phyloP scores from a whole-genome alignment of 2,797 vertebrate species.

The Karalla daura region DNA sequence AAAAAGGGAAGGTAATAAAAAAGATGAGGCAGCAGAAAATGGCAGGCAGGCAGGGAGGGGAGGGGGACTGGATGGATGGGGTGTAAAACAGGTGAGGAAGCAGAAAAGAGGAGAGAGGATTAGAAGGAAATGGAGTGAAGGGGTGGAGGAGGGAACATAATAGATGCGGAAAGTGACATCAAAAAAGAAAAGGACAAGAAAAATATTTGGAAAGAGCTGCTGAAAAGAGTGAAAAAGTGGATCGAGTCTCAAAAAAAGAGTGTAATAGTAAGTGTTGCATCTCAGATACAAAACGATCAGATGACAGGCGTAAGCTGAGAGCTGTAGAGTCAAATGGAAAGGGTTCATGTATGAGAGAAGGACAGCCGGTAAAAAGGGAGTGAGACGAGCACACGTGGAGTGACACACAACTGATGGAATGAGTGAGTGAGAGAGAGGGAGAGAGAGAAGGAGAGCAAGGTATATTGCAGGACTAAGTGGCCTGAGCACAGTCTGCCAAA shows the following conservation, averaged over 20 bases:
- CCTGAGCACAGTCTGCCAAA: conserved; percentile 77
- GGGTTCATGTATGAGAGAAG: neutral
- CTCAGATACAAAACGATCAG: conserved; percentile 1
- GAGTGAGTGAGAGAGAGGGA: conserved; percentile 13
- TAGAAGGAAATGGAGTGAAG: conserved; percentile 23
- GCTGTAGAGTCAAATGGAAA: neutral
- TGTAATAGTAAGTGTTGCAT: conserved; percentile 10
- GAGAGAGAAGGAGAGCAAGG: conserved; percentile 31
- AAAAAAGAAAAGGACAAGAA: neutral
- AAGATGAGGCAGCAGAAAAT: conserved; percentile 62
- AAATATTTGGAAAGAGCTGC: neutral
- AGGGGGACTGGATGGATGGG: conserved; percentile 33
- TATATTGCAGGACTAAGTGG: conserved; percentile 78
- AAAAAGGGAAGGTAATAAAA: conserved; percentile 42
- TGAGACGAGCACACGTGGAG: conserved; percentile 5
- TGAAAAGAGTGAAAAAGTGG: conserved; percentile 3
- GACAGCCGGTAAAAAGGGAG: conserved; percentile 3
- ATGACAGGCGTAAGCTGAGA: neutral
- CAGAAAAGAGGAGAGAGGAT: conserved; percentile 41
- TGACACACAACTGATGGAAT: conserved; percentile 33
- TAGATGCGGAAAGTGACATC: neutral
- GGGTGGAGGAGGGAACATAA: neutral
- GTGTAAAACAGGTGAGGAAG: conserved; percentile 56
- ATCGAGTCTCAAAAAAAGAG: neutral
- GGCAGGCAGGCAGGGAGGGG: neutral